Base-by-base conservation (phyloP, 1,140 invertebrate species). In the Drosophila bocki region DNA sequence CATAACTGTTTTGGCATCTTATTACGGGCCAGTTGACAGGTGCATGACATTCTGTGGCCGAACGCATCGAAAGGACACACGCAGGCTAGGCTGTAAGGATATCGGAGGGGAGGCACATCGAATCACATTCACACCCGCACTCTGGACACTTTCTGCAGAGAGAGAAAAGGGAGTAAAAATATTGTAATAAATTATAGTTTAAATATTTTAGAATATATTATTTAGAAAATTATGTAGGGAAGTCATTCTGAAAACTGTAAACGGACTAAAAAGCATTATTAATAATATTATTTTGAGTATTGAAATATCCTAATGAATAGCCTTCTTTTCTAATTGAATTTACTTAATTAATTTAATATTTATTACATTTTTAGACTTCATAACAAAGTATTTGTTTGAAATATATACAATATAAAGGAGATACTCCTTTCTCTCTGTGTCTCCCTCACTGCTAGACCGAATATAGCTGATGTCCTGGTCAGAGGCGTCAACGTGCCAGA, bases 1-100 rank as follows among this genome's bases (percentile, higher is more conserved):
- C 84, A 87, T 82, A 87, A 87, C 84, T 87, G 84, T 88, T 87
- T 90, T 90, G 85, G 84, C 84, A 88, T 88, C 84, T 88, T 88
- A 90, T 88, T 88, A 88, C 78, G 81, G 78, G 32, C 85, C 78
- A 80, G 78, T 70, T 90, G 84, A 90, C 84, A 88, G 84, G 77
- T 88, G 84, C 81, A 90, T 90, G 85, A 88, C 84, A 83, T 88
- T 87, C 79, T 88, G 84, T 78, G 85, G 84, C 70, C 76, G 74
- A 86, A 83, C 84, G 72, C 84, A 87, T 71, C 68, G 65, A 69
- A 58, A 26, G 47, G 57, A 56, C 74, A 48, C 74, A 56, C 41
- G 29, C 51, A 75, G 53, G 60, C 35, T 50, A 39, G 37, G 15
- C 60, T 56, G 35, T 39, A 39, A 35, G 53, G 35, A 26, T 22